Evolutionary conservation across 2,113 vertebrate genomes (phyloP), one percentile per base, ranked within the genome.

Genomic region (Tonatia bakeri): DNA sequence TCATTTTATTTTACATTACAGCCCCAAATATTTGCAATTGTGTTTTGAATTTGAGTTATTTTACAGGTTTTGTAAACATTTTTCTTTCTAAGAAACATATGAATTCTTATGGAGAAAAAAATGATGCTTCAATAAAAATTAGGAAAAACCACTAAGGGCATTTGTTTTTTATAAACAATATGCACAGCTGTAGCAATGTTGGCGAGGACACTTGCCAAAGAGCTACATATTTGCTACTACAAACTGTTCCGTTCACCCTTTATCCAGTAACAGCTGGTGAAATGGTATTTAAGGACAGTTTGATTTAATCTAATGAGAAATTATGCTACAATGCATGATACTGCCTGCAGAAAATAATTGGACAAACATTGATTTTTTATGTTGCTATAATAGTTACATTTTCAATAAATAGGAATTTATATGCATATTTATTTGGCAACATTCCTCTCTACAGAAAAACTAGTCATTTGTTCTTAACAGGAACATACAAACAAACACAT

Each of bases 251-350:
- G 95, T 97, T 98, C 94, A 56, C 96, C 91, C 93, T 98, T 98
- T 98, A 98, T 98, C 97, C 96, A 94, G 97, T 94, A 98, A 98
- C 98, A 99, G 98, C 98, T 98, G 98, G 98, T 98, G 98, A 99
- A 98, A 98, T 96, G 98, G 97, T 98, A 98, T 98, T 98, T 98
- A 98, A 98, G 95, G 98, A 98, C 95, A 97, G 96, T 98, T 98
- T 98, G 98, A 98, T 98, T 98, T 98, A 98, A 98, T 98, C 98
- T 98, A 98, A 99, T 98, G 98, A 98, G 98, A 98, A 98, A 95
- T 97, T 97, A 81, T 96, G 88, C 97, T 98, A 96, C 96, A 96
- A 90, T 97, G 96, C 97, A 98, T 94, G 98, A 97, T 98, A 96
- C 96, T 98, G 98, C 92, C 77, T 98, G 96, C 5, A 67, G 96